A percentile compares a stretch with the other conserved stretches of the same genome.
phyloP scores from a whole-genome alignment of 92 coral and sea anemone genomes.

The Epizoanthus ramosus region DNA sequence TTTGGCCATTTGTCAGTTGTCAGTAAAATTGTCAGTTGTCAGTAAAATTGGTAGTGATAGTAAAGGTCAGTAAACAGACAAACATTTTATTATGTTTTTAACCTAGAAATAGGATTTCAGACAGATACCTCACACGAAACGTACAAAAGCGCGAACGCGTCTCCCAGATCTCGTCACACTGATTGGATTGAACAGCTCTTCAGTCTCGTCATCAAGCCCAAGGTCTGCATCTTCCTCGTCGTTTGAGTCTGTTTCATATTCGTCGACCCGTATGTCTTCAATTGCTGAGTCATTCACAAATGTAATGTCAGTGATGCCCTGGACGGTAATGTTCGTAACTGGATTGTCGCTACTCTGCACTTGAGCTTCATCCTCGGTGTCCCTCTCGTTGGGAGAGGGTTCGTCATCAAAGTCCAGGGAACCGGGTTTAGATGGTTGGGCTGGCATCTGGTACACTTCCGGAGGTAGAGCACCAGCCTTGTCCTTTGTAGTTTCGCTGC shows the following conservation, averaged over 20 bases:
- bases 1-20: background rate
- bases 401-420: constrained; percentile 22
- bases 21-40: background rate
- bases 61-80: background rate
- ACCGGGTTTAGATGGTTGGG: background rate
- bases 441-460: constrained; percentile 14
- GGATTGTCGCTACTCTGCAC: background rate
- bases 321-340: constrained; percentile 7
- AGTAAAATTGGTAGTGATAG: too few relatives aligned
- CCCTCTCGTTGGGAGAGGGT: constrained; percentile 5
- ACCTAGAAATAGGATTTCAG: constrained; percentile 8
- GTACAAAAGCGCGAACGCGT: constrained; percentile 6
- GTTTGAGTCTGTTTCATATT: constrained; percentile 14
- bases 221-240: constrained; percentile 2
- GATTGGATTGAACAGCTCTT: constrained; percentile 11
- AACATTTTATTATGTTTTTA: background rate
- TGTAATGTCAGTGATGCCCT: constrained; percentile 9
- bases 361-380: background rate
- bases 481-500: constrained; percentile 14
- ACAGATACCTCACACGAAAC: constrained; percentile 15
- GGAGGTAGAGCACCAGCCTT: background rate
- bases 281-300: constrained; percentile 6
- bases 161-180: constrained; percentile 15
- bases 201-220: constrained; percentile 10
- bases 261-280: background rate